Percentiles rank a stretch among this genome's conserved stretches.
These are phyloP conservation scores for Entomyzon cyanotis DNA, from an alignment of 2,113 vertebrate genomes.

Conservation along the genomic window DNA sequence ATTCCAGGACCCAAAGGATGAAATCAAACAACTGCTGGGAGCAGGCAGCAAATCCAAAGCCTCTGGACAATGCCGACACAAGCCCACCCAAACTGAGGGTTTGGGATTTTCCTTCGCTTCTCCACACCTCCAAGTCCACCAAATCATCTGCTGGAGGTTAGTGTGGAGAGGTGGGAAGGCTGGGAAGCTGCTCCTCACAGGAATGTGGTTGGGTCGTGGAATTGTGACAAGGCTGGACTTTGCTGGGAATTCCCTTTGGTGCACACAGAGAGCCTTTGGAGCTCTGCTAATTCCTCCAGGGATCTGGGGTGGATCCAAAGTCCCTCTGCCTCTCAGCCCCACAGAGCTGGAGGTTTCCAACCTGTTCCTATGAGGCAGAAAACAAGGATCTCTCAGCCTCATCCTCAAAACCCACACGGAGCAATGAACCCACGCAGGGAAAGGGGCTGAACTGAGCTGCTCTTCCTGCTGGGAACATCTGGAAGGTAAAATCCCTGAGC, in stretches of 20 bases:
- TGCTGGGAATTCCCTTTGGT: fast-evolving
- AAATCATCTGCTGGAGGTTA: background rate
- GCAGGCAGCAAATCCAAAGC: fast-evolving
- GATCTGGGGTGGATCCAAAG: background rate
- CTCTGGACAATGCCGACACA: background rate
- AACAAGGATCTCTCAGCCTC: background rate
- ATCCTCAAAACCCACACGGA: background rate
- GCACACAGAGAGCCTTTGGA: background rate
- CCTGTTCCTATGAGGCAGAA: fast-evolving
- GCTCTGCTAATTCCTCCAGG: background rate
- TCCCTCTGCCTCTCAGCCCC: background rate
- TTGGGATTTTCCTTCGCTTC: fast-evolving
- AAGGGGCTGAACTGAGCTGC: background rate
- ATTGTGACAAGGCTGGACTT: background rate
- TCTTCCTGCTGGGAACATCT: background rate
- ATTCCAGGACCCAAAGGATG: background rate
- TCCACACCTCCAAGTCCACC: background rate
- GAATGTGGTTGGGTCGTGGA: fast-evolving
- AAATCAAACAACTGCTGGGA: background rate
- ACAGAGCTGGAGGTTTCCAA: background rate
- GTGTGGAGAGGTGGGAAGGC: background rate
- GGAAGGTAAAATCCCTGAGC: background rate
- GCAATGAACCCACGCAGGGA: background rate
- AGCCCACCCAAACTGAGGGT: background rate
- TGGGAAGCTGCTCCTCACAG: background rate